Conservation (phyloP, 2,797 vertebrate genomes). For the Falco columbarius region DNA sequence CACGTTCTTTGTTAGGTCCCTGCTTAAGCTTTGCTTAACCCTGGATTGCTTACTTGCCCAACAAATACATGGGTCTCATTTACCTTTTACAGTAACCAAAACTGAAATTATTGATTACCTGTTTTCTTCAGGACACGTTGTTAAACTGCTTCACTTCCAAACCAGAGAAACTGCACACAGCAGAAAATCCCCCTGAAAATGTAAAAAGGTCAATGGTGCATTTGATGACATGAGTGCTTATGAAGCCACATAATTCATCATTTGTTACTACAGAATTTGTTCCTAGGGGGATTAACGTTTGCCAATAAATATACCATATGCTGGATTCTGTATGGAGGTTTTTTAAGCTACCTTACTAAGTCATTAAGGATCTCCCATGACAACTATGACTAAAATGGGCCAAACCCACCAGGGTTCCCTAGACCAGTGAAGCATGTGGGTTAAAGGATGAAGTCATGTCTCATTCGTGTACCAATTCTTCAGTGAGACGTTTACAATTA, state of each 20-base stretch:
- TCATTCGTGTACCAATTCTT: slow-evolving; percentile 55
- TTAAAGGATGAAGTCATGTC: slow-evolving; percentile 73
- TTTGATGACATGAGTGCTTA: slow-evolving; percentile 69
- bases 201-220: slow-evolving; percentile 70
- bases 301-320: slow-evolving; percentile 72
- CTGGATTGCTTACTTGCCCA: slow-evolving; percentile 10
- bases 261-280: slow-evolving; percentile 63
- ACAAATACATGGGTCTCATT: slow-evolving; percentile 45
- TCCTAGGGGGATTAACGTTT: slow-evolving; percentile 64
- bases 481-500: slow-evolving; percentile 48
- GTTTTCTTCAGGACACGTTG: slow-evolving; percentile 44
- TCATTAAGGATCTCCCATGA: slow-evolving; percentile 64
- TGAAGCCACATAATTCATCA: slow-evolving; percentile 74
- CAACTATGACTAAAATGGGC: slow-evolving; percentile 59
- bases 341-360: slow-evolving; percentile 64
- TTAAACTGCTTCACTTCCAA: slow-evolving; percentile 64
- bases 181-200: slow-evolving; percentile 71
- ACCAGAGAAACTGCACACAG: slow-evolving; percentile 54
- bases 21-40: slow-evolving; percentile 13
- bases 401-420: slow-evolving; percentile 63
- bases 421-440: slow-evolving; percentile 35
- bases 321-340: slow-evolving; percentile 53
- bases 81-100: slow-evolving; percentile 69
- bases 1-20: neutral
- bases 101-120: slow-evolving; percentile 71